phyloP scores from a whole-genome alignment of 2,113 vertebrate genomes.

The Dendropsophus ebraccatus region DNA sequence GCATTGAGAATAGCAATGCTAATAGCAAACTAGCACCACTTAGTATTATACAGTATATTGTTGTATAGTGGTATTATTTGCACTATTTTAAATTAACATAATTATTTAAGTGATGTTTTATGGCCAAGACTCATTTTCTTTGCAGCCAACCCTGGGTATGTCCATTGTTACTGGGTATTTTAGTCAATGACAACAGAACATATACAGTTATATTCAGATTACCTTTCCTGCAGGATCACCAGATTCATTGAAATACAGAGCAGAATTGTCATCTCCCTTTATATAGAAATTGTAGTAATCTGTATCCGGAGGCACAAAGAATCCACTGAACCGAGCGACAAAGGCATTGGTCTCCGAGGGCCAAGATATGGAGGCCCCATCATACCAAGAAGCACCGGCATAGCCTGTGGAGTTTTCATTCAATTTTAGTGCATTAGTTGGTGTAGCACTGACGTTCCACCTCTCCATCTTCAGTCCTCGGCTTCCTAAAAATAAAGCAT shows the following conservation, averaged over 20 bases:
- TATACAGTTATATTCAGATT: background rate
- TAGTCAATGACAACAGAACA: background rate
- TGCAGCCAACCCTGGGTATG: background rate
- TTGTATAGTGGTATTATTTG: background rate
- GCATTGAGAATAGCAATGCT: too few species aligned
- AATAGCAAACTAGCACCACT: too few species aligned
- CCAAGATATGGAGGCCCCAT: conserved; percentile 71
- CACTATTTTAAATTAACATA: too few species aligned
- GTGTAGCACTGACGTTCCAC: conserved; percentile 73
- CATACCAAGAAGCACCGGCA: conserved; percentile 70
- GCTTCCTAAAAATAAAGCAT: conserved; percentile 69
- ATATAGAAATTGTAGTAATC: conserved; percentile 76
- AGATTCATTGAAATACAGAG: conserved; percentile 80
- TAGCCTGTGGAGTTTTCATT: conserved; percentile 71
- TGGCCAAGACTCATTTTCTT: too few species aligned
- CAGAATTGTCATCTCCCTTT: conserved; percentile 74
- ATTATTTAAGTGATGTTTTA: too few species aligned
- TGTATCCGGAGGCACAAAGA: conserved; percentile 76
- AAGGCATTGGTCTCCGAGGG: conserved; percentile 52
- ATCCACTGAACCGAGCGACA: conserved; percentile 74
- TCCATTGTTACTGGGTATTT: background rate
- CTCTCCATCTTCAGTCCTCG: conserved; percentile 80
- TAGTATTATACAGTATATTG: background rate
- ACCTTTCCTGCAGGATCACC: conserved; percentile 79
- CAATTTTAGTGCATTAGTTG: conserved; percentile 72